A percentile compares a stretch with the other conserved stretches of the same genome.
phyloP scores from a whole-genome alignment of 2,113 vertebrate genomes.

The Clarias magur region DNA sequence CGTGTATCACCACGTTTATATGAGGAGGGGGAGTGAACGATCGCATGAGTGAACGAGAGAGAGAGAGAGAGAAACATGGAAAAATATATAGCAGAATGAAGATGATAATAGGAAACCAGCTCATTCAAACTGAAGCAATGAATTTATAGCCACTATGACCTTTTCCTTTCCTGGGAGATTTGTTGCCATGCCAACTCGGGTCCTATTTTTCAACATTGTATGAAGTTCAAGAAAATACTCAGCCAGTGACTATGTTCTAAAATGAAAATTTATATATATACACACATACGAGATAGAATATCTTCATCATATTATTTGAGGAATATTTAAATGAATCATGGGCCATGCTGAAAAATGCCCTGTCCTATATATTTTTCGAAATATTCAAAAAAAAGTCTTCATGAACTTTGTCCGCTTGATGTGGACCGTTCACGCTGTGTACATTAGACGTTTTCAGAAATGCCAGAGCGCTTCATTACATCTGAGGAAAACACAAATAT shows the following conservation, averaged over 20 bases:
- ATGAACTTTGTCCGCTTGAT: constrained; percentile 48
- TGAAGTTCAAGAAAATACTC: constrained; percentile 49
- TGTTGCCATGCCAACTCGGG: constrained; percentile 67
- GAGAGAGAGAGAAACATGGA: constrained; percentile 30
- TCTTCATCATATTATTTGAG: no score
- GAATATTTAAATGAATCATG: background rate
- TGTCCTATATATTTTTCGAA: constrained; percentile 42
- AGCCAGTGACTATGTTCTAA: constrained; percentile 40
- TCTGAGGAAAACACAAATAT: constrained; percentile 54
- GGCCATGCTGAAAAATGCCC: constrained; percentile 30
- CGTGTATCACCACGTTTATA: constrained; percentile 71
- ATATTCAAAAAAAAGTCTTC: constrained; percentile 43
- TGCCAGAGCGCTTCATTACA: constrained; percentile 55
- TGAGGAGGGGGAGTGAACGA: constrained; percentile 46
- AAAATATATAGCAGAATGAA: constrained; percentile 65
- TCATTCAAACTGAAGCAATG: constrained; percentile 67
- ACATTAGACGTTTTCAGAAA: constrained; percentile 45
- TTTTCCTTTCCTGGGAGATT: constrained; percentile 69
- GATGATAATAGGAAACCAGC: constrained; percentile 69
- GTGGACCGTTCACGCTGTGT: constrained; percentile 46
- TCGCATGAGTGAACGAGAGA: constrained; percentile 25
- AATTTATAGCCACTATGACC: constrained; percentile 73
- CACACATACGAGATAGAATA: no score
- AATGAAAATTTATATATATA: constrained; percentile 17
- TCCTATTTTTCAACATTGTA: constrained; percentile 58